These are phyloP conservation scores for Acleris sparsana DNA, from an alignment of 2,888 invertebrate genomes.

Conservation along the genomic window DNA sequence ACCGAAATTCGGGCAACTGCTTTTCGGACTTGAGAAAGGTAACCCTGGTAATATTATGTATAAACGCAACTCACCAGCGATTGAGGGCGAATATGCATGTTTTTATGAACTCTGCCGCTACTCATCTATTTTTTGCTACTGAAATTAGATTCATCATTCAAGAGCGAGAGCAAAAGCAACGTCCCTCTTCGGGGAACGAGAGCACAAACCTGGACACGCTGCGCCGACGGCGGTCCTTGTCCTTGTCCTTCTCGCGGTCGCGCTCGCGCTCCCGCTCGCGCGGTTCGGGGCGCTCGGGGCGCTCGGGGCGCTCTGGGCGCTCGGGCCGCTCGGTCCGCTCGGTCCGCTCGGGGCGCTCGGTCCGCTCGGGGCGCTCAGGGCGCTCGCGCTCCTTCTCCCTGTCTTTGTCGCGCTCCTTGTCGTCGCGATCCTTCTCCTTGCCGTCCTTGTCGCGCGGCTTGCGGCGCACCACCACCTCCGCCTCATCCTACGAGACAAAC, in stretches of 20 bases:
- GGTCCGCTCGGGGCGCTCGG: constrained; percentile 46
- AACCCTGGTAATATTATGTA: too few relatives aligned
- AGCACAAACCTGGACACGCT: constrained; percentile 52
- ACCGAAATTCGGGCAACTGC: too few relatives aligned
- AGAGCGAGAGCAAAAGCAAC: too few relatives aligned
- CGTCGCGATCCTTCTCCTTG: constrained; percentile 61
- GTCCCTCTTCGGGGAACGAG: too few relatives aligned
- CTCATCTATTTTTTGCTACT: too few relatives aligned
- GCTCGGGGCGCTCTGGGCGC: constrained; percentile 57
- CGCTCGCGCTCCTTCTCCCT: constrained; percentile 50
- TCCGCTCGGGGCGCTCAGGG: constrained; percentile 56
- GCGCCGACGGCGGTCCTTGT: constrained; percentile 75
- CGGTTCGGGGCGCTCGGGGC: constrained; percentile 44
- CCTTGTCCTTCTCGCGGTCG: constrained; percentile 64
- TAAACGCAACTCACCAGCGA: too few relatives aligned
- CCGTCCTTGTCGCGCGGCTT: constrained; percentile 68
- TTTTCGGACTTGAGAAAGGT: too few relatives aligned
- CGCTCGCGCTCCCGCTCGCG: constrained; percentile 66
- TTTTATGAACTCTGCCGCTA: too few relatives aligned
- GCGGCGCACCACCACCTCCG: constrained; percentile 82
- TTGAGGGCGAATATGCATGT: too few relatives aligned
- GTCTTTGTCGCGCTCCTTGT: constrained; percentile 48
- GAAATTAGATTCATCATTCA: too few relatives aligned
- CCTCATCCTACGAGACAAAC: constrained; percentile 85
- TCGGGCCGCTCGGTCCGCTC: constrained; percentile 58